A percentile compares a stretch with the other conserved stretches of the same genome.
These are phyloP conservation scores for Autographa gamma DNA, from an alignment of 2,888 invertebrate genomes.

Conservation along the genomic window DNA sequence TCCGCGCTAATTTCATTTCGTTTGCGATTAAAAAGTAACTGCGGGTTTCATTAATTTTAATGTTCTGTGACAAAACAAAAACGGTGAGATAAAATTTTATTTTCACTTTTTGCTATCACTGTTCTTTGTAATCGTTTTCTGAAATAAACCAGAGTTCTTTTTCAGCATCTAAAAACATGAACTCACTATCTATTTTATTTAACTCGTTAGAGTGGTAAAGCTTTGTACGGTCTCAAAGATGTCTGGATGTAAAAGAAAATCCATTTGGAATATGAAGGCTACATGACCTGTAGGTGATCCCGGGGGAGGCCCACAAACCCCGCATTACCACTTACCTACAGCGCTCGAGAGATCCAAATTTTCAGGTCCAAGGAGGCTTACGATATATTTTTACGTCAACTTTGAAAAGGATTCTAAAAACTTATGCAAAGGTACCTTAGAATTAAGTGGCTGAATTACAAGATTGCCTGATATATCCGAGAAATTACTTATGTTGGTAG, in stretches of 20 bases:
- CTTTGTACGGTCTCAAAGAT: conserved; percentile 45
- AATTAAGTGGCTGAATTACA: background rate
- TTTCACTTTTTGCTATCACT: conserved; percentile 50
- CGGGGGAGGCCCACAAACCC: conserved; percentile 44
- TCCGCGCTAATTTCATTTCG: conserved; percentile 55
- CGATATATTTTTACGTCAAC: conserved; percentile 45
- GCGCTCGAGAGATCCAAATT: conserved; percentile 48
- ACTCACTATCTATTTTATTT: conserved; percentile 34
- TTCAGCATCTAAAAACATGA: conserved; percentile 19
- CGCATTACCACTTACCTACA: conserved; percentile 57
- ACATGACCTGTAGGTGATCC: conserved; percentile 52
- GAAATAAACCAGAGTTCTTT: background rate
- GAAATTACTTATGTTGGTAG: background rate
- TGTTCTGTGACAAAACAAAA: conserved; percentile 50
- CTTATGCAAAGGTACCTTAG: conserved; percentile 1
- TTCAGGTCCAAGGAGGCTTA: conserved; percentile 37
- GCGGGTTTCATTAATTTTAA: conserved; percentile 56
- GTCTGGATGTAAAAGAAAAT: conserved; percentile 53
- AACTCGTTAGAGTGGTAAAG: conserved; percentile 33
- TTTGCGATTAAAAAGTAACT: conserved; percentile 60
- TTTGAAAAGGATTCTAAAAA: conserved; percentile 45
- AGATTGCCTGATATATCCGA: background rate
- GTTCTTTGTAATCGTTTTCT: conserved; percentile 23
- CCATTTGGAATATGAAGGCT: conserved; percentile 52
- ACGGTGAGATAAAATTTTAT: conserved; percentile 49